Evolutionary conservation across 2,888 invertebrate species (phyloP), one percentile per base, ranked within the genome.

Genomic region (Microctonus hyperodae): DNA sequence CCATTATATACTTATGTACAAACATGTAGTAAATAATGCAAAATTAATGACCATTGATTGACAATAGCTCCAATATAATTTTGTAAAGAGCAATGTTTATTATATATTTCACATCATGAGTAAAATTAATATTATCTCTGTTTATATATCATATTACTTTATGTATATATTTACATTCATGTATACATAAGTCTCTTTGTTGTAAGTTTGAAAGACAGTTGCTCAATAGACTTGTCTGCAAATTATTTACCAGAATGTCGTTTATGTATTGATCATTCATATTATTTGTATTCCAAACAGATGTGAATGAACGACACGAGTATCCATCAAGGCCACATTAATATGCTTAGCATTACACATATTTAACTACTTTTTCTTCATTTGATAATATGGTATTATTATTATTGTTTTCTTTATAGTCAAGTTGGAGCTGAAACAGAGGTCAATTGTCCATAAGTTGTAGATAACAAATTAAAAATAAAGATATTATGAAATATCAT

Each of bases 211-310:
- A 3, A 37, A 37, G 16, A 7, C 13, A 53, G 53, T 53, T 53
- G 25, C 53, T 16, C 25, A 53, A 50, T n/a, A n/a, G 22, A 23
- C 9, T 50, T 23, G 9, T 44, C 13, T 20, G 44, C 10, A 40
- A 40, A 3, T 22, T 3, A 22, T 23, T 50, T 11, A 10, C 23
- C 16, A 50, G 10, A 50, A 7, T 20, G 20, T 1, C n/a, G 13
- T n/a, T 44, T 16, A 16, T 16, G 44, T 44, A 16, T 20, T 44
- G 16, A 44, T 16, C 13, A n/a, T 44, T n/a, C 4, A 28, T 28
- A 16, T 44, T 44, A 55, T 55, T 55, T 55, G 55, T 55, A 55
- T 55, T 55, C 55, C 16, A 16, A 6, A n/a, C 55, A 55, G 55
- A 33, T 55, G 20, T 55, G 1, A n/a, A 31, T 55, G n/a, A n/a